These are phyloP conservation scores for Tyrophagus putrescentiae DNA, from an alignment of 1,140 invertebrate species.

Conservation along the genomic window DNA sequence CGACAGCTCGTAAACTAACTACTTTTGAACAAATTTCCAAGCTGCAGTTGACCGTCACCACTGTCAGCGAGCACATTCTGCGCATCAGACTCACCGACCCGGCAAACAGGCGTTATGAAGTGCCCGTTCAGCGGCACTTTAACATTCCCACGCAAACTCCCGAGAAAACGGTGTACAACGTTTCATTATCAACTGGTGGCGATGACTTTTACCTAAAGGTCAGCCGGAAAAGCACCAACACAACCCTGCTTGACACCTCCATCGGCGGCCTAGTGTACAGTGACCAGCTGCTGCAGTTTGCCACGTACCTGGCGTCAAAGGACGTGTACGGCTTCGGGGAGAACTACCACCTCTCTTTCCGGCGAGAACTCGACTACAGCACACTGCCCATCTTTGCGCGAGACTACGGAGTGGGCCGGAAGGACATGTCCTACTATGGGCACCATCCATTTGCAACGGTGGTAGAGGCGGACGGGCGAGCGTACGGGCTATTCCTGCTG, in stretches of 20 bases:
- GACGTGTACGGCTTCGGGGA: constrained; percentile 69
- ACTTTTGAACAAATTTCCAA: not conserved
- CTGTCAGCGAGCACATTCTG: not conserved
- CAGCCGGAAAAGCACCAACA: not conserved
- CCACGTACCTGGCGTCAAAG: constrained; percentile 47
- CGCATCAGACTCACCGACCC: not conserved
- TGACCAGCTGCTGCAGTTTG: constrained; percentile 69
- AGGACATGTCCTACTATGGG: constrained; percentile 36
- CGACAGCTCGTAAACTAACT: not conserved
- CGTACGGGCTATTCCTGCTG: constrained; percentile 38
- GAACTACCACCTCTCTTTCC: constrained; percentile 40
- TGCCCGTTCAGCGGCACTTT: not conserved
- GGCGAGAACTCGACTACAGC: constrained; percentile 30
- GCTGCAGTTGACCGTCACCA: not conserved
- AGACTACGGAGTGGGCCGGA: constrained; percentile 31
- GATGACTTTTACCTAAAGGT: not conserved
- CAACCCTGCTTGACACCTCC: constrained; percentile 41
- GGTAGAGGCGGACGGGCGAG: constrained; percentile 38
- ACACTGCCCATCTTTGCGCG: constrained; percentile 35
- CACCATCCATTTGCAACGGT: constrained; percentile 43
- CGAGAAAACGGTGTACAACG: not conserved
- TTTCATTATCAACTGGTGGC: not conserved
- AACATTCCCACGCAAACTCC: not conserved
- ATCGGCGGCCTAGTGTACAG: constrained; percentile 57
- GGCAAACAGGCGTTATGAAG: not conserved